These are phyloP conservation scores for Melanerpes formicivorus DNA, from an alignment of 2,113 vertebrate genomes.

Conservation along the genomic window DNA sequence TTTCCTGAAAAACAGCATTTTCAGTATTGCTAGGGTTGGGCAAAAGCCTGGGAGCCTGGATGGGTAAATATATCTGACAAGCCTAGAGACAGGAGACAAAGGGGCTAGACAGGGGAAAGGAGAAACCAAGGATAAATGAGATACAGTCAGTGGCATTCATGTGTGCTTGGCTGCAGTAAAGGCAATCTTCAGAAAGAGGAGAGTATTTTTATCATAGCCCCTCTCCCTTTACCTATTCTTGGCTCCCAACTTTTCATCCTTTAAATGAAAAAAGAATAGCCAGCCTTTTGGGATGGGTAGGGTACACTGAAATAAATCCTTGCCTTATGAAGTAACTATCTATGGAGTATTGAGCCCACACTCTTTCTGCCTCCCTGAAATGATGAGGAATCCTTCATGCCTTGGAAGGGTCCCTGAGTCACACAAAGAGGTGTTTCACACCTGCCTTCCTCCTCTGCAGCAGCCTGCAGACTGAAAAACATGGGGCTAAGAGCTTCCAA, in stretches of 20 bases:
- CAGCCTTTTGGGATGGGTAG: neutral
- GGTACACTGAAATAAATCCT: neutral
- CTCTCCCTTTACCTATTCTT: constrained; percentile 8
- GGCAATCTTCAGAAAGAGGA: constrained; percentile 19
- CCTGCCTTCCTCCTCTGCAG: neutral
- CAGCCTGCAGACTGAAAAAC: neutral
- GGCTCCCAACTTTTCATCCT: neutral
- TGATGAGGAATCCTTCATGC: neutral
- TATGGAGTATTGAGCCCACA: neutral
- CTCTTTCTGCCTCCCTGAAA: neutral
- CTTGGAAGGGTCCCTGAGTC: neutral
- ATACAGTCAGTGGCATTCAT: constrained; percentile 9
- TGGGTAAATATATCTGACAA: constrained; percentile 57
- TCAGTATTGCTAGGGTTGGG: constrained; percentile 22
- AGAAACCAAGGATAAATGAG: constrained; percentile 60
- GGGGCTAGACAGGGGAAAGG: constrained; percentile 52
- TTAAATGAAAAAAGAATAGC: neutral
- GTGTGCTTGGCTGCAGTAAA: constrained; percentile 34
- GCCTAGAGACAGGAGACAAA: constrained; percentile 55
- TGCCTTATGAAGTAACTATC: neutral
- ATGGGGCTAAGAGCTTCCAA: neutral
- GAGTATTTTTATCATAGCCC: neutral
- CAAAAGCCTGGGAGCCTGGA: constrained; percentile 34
- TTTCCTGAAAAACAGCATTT: constrained; percentile 33
- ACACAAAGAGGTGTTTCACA: constrained; percentile 29